These are phyloP conservation scores for Aporophyla lueneburgensis DNA, from an alignment of 2,888 invertebrate genomes.

Conservation along the genomic window DNA sequence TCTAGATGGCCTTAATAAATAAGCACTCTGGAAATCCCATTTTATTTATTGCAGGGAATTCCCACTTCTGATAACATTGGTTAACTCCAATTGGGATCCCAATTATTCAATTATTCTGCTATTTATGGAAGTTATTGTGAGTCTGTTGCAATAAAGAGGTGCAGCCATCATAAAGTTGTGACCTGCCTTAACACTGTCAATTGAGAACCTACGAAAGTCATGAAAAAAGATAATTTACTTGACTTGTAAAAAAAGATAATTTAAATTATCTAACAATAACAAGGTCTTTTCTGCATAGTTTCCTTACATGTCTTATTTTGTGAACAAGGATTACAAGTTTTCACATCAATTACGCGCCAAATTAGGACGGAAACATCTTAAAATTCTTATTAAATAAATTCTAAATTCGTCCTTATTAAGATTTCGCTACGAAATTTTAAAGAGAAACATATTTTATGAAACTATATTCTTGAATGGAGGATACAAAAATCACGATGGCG, in stretches of 20 bases:
- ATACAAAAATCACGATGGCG: too few species aligned
- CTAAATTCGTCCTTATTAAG: too few species aligned
- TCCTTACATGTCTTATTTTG: background rate
- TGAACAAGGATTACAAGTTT: background rate
- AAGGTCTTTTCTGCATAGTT: background rate
- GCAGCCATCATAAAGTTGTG: background rate
- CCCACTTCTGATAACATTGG: background rate
- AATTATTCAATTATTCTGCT: slow-evolving; percentile 5
- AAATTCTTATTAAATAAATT: too few species aligned
- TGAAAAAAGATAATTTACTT: too few species aligned
- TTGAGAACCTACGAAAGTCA: background rate
- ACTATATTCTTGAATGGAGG: too few species aligned
- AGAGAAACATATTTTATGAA: too few species aligned
- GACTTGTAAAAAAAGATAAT: background rate
- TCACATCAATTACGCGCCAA: too few species aligned
- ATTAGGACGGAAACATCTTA: too few species aligned
- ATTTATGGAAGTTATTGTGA: background rate
- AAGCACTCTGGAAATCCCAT: background rate
- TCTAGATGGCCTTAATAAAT: background rate
- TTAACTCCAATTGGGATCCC: background rate
- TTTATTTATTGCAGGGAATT: background rate
- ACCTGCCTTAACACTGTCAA: background rate
- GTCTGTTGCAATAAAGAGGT: background rate
- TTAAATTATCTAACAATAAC: background rate
- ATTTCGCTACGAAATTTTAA: too few species aligned